Evolutionary conservation across 2,113 vertebrate genomes (phyloP).

Genomic region (Motacilla tschutschensis): DNA sequence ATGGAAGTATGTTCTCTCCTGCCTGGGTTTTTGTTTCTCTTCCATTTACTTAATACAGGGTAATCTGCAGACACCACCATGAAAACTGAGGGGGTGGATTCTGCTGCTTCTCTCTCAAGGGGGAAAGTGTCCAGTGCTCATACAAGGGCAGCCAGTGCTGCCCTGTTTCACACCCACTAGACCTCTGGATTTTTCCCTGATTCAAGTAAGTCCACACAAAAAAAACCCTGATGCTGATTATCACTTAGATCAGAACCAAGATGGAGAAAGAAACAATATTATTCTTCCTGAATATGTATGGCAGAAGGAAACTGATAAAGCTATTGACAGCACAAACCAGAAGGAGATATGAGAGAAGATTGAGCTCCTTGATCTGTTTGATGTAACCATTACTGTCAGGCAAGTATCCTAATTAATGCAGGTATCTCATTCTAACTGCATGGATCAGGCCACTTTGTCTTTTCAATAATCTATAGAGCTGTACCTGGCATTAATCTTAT

Average conservation of each 20-base stretch:
- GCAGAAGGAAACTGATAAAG: not conserved
- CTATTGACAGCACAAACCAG: not conserved
- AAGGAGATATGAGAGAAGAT: constrained; percentile 8
- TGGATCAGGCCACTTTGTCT: constrained; percentile 43
- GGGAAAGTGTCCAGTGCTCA: not conserved
- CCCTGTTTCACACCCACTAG: not conserved
- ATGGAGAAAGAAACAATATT: not conserved
- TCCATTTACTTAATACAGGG: not conserved
- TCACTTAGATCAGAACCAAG: not conserved
- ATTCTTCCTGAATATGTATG: not conserved
- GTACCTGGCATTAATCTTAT: constrained; percentile 59
- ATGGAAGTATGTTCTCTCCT: not conserved
- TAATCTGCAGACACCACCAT: not conserved
- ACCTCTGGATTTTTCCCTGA: not conserved
- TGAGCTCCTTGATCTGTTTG: constrained; percentile 7
- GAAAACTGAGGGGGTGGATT: not conserved
- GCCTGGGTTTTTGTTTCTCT: not conserved
- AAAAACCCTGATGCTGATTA: not conserved
- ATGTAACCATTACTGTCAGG: constrained; percentile 32
- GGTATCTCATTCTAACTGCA: constrained; percentile 48
- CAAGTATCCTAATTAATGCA: constrained; percentile 52
- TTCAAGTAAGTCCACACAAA: not conserved
- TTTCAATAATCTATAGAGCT: constrained; percentile 41
- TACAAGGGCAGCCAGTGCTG: not conserved
- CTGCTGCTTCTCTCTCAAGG: not conserved